Conservation (phyloP, 2,888 invertebrate genomes). For the Acronicta alni region DNA sequence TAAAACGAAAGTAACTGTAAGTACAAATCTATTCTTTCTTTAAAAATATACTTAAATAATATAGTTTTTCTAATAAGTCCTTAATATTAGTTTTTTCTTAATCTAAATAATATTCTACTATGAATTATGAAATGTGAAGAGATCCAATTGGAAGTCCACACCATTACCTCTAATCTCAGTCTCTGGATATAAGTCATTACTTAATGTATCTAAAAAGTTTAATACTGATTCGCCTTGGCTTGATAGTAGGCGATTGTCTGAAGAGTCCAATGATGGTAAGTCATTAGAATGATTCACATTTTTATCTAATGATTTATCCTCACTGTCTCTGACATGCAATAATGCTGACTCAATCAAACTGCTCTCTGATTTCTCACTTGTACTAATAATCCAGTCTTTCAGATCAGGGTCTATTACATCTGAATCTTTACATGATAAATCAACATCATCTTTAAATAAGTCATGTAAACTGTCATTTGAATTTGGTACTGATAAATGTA, state of each 20-base stretch:
- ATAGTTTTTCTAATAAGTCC: constrained; percentile 38
- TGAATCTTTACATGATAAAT: constrained; percentile 68
- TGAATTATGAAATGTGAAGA: constrained; percentile 81
- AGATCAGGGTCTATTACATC: constrained; percentile 66
- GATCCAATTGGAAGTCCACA: constrained; percentile 82
- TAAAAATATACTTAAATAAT: constrained; percentile 58
- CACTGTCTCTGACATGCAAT: constrained; percentile 70
- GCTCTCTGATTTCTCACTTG: constrained; percentile 71
- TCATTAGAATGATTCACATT: constrained; percentile 30
- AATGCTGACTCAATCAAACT: constrained; percentile 73
- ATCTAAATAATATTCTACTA: constrained; percentile 50
- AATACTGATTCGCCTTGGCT: constrained; percentile 78
- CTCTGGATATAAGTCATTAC: constrained; percentile 81
- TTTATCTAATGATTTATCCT: constrained; percentile 42
- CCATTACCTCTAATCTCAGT: constrained; percentile 80
- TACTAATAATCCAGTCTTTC: constrained; percentile 74
- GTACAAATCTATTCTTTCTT: constrained; percentile 57
- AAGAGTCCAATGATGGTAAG: constrained; percentile 44
- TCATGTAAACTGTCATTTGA: constrained; percentile 58
- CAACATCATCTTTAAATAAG: constrained; percentile 71
- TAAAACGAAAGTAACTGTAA: constrained; percentile 48
- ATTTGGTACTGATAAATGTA: constrained; percentile 41
- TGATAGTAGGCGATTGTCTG: constrained; percentile 49
- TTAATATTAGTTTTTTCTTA: constrained; percentile 42
- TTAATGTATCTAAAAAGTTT: constrained; percentile 81